A percentile compares a stretch with the other conserved stretches of the same genome.
phyloP scores from a whole-genome alignment of 2,888 invertebrate genomes.

The Sphaerophoria taeniata region DNA sequence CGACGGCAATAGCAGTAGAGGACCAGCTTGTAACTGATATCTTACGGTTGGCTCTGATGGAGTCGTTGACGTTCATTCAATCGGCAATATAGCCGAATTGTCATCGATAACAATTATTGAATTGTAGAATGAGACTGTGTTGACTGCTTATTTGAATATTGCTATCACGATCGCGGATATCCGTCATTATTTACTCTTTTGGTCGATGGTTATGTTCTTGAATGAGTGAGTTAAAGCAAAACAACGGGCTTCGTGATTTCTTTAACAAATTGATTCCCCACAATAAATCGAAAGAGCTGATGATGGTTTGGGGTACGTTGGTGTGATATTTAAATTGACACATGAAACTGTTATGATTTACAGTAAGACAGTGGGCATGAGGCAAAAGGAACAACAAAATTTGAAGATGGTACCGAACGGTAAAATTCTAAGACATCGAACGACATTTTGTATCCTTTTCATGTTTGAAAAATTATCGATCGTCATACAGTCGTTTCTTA shows the following conservation, averaged over 20 bases:
- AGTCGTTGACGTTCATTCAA: conserved; percentile 29
- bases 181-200: conserved; percentile 59
- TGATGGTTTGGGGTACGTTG: not conserved
- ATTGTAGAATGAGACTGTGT: conserved; percentile 58
- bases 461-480: conserved; percentile 5
- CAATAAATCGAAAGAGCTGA: not conserved
- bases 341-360: conserved; percentile 57
- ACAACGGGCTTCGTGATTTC: conserved; percentile 38
- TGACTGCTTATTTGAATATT: conserved; percentile 38
- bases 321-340: conserved; percentile 39
- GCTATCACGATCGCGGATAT: conserved; percentile 72
- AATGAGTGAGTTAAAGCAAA: not conserved
- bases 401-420: conserved; percentile 44
- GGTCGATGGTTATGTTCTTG: conserved; percentile 17
- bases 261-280: conserved; percentile 34
- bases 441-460: conserved; percentile 44
- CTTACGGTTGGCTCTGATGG: not conserved
- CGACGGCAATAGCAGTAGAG: not conserved
- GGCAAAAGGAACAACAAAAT: conserved; percentile 44
- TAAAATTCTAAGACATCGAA: conserved; percentile 24
- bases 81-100: conserved; percentile 6
- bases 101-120: not conserved
- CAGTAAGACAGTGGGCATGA: conserved; percentile 38
- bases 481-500: not conserved
- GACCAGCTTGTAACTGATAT: not conserved